Evolutionary conservation across 2,113 vertebrate species (phyloP).

Genomic region (Eubucco bourcierii): DNA sequence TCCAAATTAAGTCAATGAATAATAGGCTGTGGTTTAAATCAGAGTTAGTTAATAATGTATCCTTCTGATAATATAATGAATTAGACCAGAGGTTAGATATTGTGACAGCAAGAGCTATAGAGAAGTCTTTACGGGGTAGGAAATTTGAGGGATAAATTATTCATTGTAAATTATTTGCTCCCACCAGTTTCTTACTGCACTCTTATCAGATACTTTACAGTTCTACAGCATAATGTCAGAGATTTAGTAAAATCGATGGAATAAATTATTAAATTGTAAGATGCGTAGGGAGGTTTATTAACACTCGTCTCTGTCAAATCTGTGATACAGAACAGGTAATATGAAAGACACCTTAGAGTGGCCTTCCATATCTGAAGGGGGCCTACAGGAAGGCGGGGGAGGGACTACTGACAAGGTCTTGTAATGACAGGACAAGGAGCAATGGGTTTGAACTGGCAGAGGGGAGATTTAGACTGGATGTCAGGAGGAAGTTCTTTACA

Average conservation of each 20-base stretch:
- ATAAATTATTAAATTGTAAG: conserved; percentile 8
- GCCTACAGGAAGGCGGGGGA: too few species aligned
- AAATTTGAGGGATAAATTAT: conserved; percentile 34
- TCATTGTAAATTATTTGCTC: conserved; percentile 18
- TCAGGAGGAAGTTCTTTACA: too few species aligned
- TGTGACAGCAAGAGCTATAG: background rate
- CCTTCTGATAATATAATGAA: background rate
- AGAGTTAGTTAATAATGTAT: background rate
- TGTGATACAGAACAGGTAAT: background rate
- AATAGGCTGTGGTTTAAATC: background rate
- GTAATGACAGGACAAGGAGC: too few species aligned
- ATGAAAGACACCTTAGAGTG: background rate
- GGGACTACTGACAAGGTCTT: too few species aligned
- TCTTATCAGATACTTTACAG: background rate
- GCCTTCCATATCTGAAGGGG: too few species aligned
- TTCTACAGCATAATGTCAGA: background rate
- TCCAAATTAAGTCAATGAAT: background rate
- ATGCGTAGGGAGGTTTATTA: background rate
- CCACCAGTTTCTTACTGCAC: background rate
- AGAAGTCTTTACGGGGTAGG: conserved; percentile 6
- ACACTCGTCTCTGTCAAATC: background rate
- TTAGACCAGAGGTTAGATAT: background rate
- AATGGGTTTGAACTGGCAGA: too few species aligned
- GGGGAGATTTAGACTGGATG: too few species aligned
- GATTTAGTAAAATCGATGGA: background rate